Conservation (phyloP, 2,888 invertebrate genomes). For the Sclerodermus sp. region DNA sequence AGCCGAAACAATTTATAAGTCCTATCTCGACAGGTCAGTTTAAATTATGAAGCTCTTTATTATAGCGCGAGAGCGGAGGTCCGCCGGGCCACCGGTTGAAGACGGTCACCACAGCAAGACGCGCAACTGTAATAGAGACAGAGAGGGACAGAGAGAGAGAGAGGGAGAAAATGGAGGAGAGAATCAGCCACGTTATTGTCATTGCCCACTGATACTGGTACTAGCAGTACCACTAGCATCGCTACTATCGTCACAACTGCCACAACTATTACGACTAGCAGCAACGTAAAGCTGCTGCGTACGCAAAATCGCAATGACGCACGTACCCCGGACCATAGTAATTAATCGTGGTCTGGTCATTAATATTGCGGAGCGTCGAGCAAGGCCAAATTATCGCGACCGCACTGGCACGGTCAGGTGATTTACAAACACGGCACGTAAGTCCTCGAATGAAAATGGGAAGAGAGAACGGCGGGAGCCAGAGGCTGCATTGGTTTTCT, state of each 20-base stretch:
- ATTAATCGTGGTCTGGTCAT: slow-evolving; percentile 23
- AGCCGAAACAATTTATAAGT: slow-evolving; percentile 47
- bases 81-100: slow-evolving; percentile 5
- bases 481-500: background rate
- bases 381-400: slow-evolving; percentile 20
- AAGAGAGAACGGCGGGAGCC: background rate
- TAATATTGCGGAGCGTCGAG: slow-evolving; percentile 11
- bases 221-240: no score
- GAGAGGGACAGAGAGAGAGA: background rate
- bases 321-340: slow-evolving; percentile 8
- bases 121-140: background rate
- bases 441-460: background rate
- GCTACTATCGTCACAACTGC: no score
- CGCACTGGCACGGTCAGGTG: slow-evolving; percentile 3
- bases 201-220: no score
- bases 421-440: slow-evolving; percentile 7
- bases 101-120: slow-evolving; percentile 17
- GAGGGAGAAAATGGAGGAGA: background rate
- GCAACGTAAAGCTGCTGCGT: slow-evolving; percentile 12
- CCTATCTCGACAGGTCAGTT: slow-evolving; percentile 43
- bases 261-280: no score
- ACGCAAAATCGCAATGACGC: slow-evolving; percentile 20
- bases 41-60: slow-evolving; percentile 48
- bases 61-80: slow-evolving; percentile 9
- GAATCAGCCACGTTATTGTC: background rate